Conservation (phyloP, 2,113 vertebrate genomes). For the Zapus hudsonius region DNA sequence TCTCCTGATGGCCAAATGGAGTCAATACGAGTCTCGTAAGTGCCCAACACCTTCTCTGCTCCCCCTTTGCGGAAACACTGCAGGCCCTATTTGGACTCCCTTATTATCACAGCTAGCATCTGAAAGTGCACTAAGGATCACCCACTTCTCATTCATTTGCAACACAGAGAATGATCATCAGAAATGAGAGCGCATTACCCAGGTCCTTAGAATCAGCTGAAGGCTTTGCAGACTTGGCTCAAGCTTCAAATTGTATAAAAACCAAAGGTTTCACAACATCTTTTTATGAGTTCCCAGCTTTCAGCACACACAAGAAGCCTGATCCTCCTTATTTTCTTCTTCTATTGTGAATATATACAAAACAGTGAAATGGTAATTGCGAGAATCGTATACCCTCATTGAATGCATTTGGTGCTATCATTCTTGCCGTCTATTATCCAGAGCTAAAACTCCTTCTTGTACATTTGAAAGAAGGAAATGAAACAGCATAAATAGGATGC, state of each 20-base stretch:
- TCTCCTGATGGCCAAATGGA: neutral
- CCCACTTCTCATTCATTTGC: neutral
- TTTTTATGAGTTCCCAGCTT: neutral
- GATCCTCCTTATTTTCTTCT: constrained; percentile 25
- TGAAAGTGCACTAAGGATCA: neutral
- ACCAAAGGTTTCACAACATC: neutral
- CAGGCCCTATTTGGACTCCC: neutral
- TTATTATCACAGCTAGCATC: neutral
- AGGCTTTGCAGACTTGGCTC: neutral
- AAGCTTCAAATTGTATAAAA: neutral
- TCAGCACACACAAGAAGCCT: neutral
- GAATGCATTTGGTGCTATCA: constrained; percentile 47
- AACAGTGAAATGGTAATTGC: constrained; percentile 65
- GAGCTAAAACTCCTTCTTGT: constrained; percentile 53
- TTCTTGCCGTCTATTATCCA: constrained; percentile 65
- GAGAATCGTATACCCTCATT: constrained; percentile 28
- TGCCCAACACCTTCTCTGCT: rapidly evolving
- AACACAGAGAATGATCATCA: neutral
- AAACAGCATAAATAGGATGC: constrained; percentile 56
- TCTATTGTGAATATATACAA: constrained; percentile 53
- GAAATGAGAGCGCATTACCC: neutral
- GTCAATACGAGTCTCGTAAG: neutral
- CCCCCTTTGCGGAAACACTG: neutral
- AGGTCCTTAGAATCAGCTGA: neutral
- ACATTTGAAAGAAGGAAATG: constrained; percentile 59